phyloP scores from a whole-genome alignment of 2,113 vertebrate species.

The Physeter macrocephalus region DNA sequence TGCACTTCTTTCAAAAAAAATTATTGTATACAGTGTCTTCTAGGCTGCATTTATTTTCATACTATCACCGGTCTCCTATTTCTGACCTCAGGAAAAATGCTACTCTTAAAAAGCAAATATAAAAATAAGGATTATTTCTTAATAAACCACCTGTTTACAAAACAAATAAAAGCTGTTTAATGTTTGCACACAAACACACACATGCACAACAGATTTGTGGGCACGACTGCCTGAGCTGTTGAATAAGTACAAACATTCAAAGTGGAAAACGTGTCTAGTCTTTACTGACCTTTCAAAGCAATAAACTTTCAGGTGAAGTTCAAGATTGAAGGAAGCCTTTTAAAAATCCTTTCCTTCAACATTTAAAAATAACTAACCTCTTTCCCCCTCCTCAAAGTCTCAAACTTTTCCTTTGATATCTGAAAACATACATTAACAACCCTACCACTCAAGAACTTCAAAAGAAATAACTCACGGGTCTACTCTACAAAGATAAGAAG shows the following conservation, averaged over 20 bases:
- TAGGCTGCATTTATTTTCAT: neutral
- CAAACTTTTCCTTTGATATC: neutral
- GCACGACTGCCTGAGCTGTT: neutral
- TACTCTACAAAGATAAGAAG: neutral
- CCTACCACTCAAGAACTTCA: neutral
- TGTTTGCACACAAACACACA: neutral
- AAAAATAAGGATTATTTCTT: slow-evolving; percentile 7
- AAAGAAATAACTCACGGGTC: neutral
- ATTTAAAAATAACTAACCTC: neutral
- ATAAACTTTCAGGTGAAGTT: neutral
- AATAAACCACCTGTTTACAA: neutral
- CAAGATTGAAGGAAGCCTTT: neutral
- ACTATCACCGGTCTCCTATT: neutral
- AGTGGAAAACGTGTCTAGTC: neutral
- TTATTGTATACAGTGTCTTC: neutral
- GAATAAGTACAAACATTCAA: neutral
- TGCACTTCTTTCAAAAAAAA: neutral
- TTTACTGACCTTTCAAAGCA: neutral
- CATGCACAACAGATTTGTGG: neutral
- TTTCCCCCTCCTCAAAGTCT: neutral
- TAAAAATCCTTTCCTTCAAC: neutral
- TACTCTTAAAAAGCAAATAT: neutral
- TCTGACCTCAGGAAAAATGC: neutral
- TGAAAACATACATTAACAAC: neutral
- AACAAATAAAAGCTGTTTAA: neutral